phyloP scores from a whole-genome alignment of 2,113 vertebrate genomes.

The Paralichthys olivaceus region DNA sequence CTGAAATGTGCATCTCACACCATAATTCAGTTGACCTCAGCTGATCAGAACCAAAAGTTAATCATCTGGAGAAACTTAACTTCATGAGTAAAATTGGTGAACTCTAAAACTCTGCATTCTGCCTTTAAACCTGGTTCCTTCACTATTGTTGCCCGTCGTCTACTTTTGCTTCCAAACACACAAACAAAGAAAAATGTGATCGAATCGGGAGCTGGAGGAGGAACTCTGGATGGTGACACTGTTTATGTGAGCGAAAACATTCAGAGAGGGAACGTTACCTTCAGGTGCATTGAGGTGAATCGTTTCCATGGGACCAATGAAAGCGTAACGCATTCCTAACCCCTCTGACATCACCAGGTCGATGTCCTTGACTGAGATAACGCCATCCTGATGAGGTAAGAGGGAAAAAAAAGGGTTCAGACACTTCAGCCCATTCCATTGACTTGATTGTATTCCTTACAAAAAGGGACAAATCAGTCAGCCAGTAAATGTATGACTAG shows the following conservation, averaged over 20 bases:
- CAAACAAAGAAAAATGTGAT: not conserved
- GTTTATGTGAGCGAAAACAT: not conserved
- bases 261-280: slow-evolving; percentile 64
- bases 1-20: too few species aligned
- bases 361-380: slow-evolving; percentile 91
- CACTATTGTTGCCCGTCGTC: not conserved
- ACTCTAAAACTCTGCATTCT: not conserved
- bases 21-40: too few species aligned
- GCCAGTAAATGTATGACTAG: not conserved
- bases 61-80: not conserved
- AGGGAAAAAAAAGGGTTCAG: not conserved
- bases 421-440: not conserved
- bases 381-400: slow-evolving; percentile 85
- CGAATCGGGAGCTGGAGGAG: not conserved
- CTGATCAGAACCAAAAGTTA: too few species aligned
- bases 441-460: not conserved
- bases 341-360: slow-evolving; percentile 98
- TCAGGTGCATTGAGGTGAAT: slow-evolving; percentile 95
- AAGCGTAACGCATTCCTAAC: slow-evolving; percentile 95
- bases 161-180: not conserved
- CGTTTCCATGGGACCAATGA: slow-evolving; percentile 97
- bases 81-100: not conserved
- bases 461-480: not conserved
- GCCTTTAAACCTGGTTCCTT: not conserved
- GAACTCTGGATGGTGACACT: not conserved